Percentiles rank a stretch among this genome's conserved stretches.
Evolutionary conservation across 2,888 invertebrate genomes (phyloP).

Genomic region (Rhamphomyia laevipes): DNA sequence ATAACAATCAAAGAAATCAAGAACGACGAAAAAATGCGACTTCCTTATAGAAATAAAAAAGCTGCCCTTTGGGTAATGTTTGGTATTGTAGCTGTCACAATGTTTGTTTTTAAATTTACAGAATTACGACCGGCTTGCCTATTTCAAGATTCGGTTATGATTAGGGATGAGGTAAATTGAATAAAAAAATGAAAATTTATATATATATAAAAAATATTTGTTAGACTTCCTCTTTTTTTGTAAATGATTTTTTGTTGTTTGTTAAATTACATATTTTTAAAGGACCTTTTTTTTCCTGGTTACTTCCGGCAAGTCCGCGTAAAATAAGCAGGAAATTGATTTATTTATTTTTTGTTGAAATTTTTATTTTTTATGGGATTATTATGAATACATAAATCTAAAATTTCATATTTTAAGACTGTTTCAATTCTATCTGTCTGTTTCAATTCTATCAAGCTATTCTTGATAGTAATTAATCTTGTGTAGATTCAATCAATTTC

Average conservation of each 20-base stretch:
- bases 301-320: too few relatives aligned
- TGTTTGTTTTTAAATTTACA: conserved; percentile 37
- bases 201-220: too few relatives aligned
- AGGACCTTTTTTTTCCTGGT: too few relatives aligned
- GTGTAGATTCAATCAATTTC: too few relatives aligned
- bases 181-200: background rate
- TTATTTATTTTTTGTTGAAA: background rate
- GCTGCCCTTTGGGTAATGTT: conserved; percentile 34
- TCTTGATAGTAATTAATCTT: too few relatives aligned
- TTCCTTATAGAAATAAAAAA: conserved; percentile 36
- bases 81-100: conserved; percentile 33
- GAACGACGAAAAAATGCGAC: conserved; percentile 28
- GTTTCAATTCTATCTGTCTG: too few relatives aligned
- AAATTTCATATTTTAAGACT: too few relatives aligned
- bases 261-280: too few relatives aligned
- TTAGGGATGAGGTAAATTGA: conserved; percentile 33
- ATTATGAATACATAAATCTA: too few relatives aligned
- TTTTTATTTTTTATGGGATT: conserved; percentile 1
- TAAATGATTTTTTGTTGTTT: background rate
- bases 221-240: too few relatives aligned
- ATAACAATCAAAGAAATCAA: background rate
- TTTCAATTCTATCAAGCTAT: too few relatives aligned
- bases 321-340: too few relatives aligned
- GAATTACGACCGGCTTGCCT: conserved; percentile 36
- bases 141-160: conserved; percentile 31